Percentiles rank a stretch among this genome's conserved stretches.
These are phyloP conservation scores for Melolontha melolontha DNA, from an alignment of 2,888 invertebrate genomes.

Conservation along the genomic window DNA sequence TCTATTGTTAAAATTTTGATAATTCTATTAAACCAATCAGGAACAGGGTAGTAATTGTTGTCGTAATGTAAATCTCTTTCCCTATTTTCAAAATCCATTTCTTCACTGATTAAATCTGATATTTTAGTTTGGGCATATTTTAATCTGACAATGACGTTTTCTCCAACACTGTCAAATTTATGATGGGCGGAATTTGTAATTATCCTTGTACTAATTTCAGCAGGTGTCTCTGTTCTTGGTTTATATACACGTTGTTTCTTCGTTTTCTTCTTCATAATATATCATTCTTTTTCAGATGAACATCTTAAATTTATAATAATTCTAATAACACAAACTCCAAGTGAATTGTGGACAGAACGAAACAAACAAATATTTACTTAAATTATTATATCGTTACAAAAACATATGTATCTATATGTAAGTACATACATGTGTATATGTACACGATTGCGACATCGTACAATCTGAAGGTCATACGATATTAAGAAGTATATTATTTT, in stretches of 20 bases:
- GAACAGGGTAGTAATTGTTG: constrained; percentile 24
- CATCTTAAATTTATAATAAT: not conserved
- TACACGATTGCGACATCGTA: no score
- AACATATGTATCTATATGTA: no score
- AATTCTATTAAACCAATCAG: constrained; percentile 24
- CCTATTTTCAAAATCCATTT: constrained; percentile 16
- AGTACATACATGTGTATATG: no score
- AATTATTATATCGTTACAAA: no score
- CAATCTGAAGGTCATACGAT: no score
- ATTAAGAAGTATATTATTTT: no score
- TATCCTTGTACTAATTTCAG: constrained; percentile 24
- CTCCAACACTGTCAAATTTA: constrained; percentile 11
- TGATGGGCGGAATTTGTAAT: constrained; percentile 19
- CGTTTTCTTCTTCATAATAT: constrained; percentile 32
- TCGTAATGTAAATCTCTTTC: constrained; percentile 13
- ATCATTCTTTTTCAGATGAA: not conserved
- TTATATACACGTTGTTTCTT: constrained; percentile 28
- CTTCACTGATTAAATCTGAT: constrained; percentile 1
- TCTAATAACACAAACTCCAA: not conserved
- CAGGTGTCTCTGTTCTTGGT: not conserved
- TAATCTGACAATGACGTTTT: not conserved
- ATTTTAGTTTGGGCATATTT: constrained; percentile 13
- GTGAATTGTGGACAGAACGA: no score
- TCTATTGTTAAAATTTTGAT: constrained; percentile 18
- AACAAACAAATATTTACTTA: no score